Base-by-base conservation (phyloP, 2,888 invertebrate species). In the Cryptus armator region DNA sequence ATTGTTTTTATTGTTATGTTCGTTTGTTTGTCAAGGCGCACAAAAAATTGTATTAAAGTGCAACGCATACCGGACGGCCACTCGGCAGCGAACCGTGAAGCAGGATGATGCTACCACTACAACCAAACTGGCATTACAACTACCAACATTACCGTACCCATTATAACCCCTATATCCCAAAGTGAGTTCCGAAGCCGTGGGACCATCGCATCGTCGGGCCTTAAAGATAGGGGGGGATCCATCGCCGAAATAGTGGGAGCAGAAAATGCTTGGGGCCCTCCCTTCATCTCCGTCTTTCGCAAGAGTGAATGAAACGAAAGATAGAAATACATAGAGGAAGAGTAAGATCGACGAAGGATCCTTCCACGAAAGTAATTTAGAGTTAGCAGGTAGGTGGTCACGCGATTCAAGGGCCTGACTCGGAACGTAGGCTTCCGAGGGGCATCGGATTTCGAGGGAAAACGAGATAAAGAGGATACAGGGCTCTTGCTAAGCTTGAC, bases 311-410 rank as follows among this genome's bases (percentile, higher is more conserved):
- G 68, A 32, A 74, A 68, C 53, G 70, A 62, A 32, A 46, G 32
- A 85, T 85, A 68, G 80, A 37, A 62, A 32, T 78, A 81, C 78
- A 82, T 84, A 83, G 87, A 86, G 85, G 83, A 79, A 83, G 86
- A 87, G 89, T 87, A 86, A 83, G 85, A 89, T 88, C 81, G 84
- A 82, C 84, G 76, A 81, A 87, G 80, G 75, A 81, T 77, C 87
- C 89, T 91, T 91, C 91, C 90, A 89, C 86, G 91, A 91, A 91
- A 88, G 90, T 91, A 91, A 91, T 91, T 91, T 90, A 85, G 89
- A 88, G 90, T 88, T 89, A 88, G 90, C 90, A 89, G 90, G 91
- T 91, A 89, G 90, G 88, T 89, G 89, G 89, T 91, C 91, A 91
- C 91, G 91, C 90, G 91, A 91, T 91, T 90, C 56, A 44, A 71